Base-by-base conservation (phyloP, 2,113 vertebrate species). In the Cinclus cinclus region DNA sequence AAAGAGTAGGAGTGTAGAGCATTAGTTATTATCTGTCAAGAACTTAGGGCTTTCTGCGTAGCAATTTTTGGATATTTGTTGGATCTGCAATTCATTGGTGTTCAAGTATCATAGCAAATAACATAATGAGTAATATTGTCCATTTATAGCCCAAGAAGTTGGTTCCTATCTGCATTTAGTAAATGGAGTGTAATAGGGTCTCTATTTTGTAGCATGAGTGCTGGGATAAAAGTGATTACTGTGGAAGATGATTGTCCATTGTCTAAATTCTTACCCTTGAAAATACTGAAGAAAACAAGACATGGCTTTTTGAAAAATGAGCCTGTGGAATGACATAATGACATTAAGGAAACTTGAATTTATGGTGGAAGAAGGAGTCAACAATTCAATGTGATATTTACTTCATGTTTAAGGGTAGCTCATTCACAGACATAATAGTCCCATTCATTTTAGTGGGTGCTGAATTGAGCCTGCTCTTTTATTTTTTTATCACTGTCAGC, bases 11-110 rank as follows among this genome's bases (percentile, higher is more conserved):
- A 12, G 3, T 89, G 15, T 93, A 58, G 28, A 90, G 9, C 49
- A 64, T 80, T 86, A 68, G 41, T 76, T 93, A 90, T 83, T 90
- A 58, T 94, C 53, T 60, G 55, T 74, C 59, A 86, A 87, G 50
- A 92, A 87, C 68, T 83, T 85, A 85, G 59, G 33, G 25, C 19
- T 56, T 84, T 92, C 89, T 53, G 68, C 14, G 13, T 46, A 68
- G 44, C 17, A 7, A 13, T 74, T 85, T 84, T 83, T 87, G 22
- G 39, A 18, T 89, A 77, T 74, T 77, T 76, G 39, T 84, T 88
- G 56, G 33, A 70, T 87, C 35, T 77, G 58, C 64, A 84, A 7
- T 23, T 90, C 37, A 13, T 6, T 92, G 27, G 24, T 80, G 52
- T 89, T 94, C 41, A 89, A 31, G n/a, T 83, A 37, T 49, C 78